Evolutionary conservation across 2,888 invertebrate species (phyloP).

Genomic region (Ochlodes sylvanus): DNA sequence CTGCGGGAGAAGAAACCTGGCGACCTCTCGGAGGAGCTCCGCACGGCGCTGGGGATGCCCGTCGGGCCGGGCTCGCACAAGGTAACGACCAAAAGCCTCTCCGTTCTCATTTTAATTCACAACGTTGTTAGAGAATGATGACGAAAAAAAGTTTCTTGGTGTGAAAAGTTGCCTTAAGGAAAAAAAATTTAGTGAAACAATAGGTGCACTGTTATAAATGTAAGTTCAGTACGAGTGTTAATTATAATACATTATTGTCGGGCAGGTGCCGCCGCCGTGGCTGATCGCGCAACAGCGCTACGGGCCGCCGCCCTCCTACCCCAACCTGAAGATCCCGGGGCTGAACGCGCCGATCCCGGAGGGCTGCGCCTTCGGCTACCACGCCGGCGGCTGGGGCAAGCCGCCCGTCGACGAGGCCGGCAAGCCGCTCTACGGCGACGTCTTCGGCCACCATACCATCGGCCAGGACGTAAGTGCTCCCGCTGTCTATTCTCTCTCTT

Average conservation of each 20-base stretch:
- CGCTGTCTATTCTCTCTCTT: too few species aligned
- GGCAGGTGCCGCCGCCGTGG: slow-evolving; percentile 95
- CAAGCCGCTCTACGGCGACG: slow-evolving; percentile 99
- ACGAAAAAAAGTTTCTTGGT: too few species aligned
- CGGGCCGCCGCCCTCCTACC: slow-evolving; percentile 99
- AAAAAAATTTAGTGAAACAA: too few species aligned
- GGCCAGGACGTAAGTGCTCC: slow-evolving; percentile 87
- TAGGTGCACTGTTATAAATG: too few species aligned
- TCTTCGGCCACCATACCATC: slow-evolving; percentile 94
- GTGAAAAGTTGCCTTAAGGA: too few species aligned
- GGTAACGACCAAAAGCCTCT: slow-evolving; percentile 66
- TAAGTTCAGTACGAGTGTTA: not conserved
- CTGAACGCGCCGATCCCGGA: slow-evolving; percentile 99
- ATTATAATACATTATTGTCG: not conserved
- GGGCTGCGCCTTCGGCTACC: slow-evolving; percentile 98
- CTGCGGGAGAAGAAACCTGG: slow-evolving; percentile 99
- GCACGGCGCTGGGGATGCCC: slow-evolving; percentile 99
- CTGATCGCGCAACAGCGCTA: slow-evolving; percentile 98
- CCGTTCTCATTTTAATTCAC: too few species aligned
- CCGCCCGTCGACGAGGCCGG: slow-evolving; percentile 99
- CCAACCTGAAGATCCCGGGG: slow-evolving; percentile 98
- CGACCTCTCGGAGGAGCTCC: slow-evolving; percentile 96
- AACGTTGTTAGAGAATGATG: too few species aligned
- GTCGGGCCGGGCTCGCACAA: slow-evolving; percentile 97
- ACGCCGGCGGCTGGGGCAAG: slow-evolving; percentile 99